These are phyloP conservation scores for Rhyacichthys aspro DNA, from an alignment of 2,797 vertebrate species.

Conservation along the genomic window DNA sequence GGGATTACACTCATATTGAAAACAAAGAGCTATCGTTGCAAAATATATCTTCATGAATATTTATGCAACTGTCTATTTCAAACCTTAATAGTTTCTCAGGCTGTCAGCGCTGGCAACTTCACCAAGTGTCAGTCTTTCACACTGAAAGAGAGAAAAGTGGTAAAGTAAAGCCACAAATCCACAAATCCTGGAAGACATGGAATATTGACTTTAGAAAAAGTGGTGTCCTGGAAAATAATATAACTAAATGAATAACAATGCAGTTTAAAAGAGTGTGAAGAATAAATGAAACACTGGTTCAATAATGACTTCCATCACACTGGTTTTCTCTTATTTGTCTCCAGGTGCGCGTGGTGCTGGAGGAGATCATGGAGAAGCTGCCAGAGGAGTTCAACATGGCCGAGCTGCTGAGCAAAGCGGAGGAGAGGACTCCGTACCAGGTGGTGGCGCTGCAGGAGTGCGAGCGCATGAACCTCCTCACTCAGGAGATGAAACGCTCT, in stretches of 20 bases:
- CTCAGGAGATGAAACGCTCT: constrained; percentile 83
- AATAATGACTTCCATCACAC: neutral
- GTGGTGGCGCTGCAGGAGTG: constrained; percentile 95
- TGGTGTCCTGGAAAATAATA: neutral
- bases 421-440: constrained; percentile 89
- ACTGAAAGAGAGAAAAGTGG: too few relatives aligned
- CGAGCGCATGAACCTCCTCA: constrained; percentile 91
- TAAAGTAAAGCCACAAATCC: too few relatives aligned
- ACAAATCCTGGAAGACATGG: constrained; percentile 3
- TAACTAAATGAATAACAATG: too few relatives aligned
- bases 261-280: neutral
- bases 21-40: constrained; percentile 64
- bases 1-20: constrained; percentile 67
- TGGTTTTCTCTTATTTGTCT: neutral
- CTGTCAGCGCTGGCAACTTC: too few relatives aligned
- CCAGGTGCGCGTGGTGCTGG: constrained; percentile 87
- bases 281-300: neutral
- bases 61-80: constrained; percentile 44
- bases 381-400: constrained; percentile 88
- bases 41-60: constrained; percentile 70
- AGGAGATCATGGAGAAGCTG: constrained; percentile 90
- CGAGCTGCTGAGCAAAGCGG: constrained; percentile 86
- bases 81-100: constrained; percentile 47
- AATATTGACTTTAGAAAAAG: constrained; percentile 1
- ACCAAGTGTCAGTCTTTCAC: too few relatives aligned